These are phyloP conservation scores for Latheticus oryzae DNA, from an alignment of 2,888 invertebrate genomes.

Conservation along the genomic window DNA sequence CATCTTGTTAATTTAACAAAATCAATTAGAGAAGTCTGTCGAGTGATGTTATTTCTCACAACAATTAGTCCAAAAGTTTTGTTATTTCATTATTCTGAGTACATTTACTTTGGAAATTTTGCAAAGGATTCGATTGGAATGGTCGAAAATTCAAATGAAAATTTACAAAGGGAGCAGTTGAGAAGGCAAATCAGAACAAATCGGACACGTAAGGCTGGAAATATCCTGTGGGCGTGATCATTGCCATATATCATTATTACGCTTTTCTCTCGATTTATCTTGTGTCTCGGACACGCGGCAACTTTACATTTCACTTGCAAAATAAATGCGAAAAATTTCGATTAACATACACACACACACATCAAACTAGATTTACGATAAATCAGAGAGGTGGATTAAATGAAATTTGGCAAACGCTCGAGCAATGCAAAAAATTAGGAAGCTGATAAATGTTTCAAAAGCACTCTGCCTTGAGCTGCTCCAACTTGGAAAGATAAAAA, in stretches of 20 bases:
- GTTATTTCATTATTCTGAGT: conserved; percentile 35
- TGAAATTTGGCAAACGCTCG: conserved; percentile 25
- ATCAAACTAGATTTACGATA: conserved; percentile 11
- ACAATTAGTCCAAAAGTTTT: conserved; percentile 34
- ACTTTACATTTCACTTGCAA: conserved; percentile 53
- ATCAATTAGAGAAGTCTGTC: conserved; percentile 36
- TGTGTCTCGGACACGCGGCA: conserved; percentile 53
- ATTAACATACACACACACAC: background rate
- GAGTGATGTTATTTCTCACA: conserved; percentile 36
- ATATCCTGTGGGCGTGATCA: conserved; percentile 56
- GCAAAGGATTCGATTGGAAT: conserved; percentile 1
- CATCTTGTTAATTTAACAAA: conserved; percentile 36
- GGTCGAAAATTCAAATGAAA: conserved; percentile 5
- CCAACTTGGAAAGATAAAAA: conserved; percentile 32
- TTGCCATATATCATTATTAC: conserved; percentile 57
- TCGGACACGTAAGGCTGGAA: conserved; percentile 53
- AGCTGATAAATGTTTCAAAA: conserved; percentile 41
- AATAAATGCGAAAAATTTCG: conserved; percentile 41
- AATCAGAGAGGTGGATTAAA: conserved; percentile 24
- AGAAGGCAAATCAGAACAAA: conserved; percentile 55
- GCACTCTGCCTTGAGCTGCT: conserved; percentile 38
- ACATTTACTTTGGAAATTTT: conserved; percentile 34
- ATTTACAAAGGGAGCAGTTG: conserved; percentile 43
- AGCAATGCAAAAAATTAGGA: conserved; percentile 31
- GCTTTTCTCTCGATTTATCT: conserved; percentile 55